A percentile compares a stretch with the other conserved stretches of the same genome.
These are phyloP conservation scores for Petromus typicus DNA, from an alignment of 2,113 vertebrate species.

Conservation along the genomic window DNA sequence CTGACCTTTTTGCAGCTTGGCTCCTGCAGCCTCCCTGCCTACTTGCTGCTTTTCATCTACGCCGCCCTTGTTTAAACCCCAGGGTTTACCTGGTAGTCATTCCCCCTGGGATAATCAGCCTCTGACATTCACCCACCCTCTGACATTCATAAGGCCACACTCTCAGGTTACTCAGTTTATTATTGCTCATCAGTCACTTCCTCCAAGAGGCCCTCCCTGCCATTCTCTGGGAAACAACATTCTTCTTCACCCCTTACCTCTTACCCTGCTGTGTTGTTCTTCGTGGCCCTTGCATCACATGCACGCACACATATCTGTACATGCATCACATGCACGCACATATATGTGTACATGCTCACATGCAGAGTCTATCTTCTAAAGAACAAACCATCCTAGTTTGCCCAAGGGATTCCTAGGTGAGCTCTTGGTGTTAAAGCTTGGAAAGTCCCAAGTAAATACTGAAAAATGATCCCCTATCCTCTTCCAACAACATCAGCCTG, in stretches of 20 bases:
- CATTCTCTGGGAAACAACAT: neutral
- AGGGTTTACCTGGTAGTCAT: neutral
- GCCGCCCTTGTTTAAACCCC: neutral
- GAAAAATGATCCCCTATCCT: neutral
- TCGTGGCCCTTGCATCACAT: neutral
- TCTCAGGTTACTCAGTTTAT: neutral
- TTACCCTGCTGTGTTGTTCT: neutral
- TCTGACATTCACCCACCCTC: neutral
- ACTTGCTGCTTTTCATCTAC: neutral
- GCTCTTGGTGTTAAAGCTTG: neutral
- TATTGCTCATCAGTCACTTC: neutral
- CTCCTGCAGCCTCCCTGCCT: neutral
- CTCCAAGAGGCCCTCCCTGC: neutral
- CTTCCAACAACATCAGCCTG: neutral
- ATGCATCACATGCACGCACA: neutral
- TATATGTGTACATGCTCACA: no score
- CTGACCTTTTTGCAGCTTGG: neutral
- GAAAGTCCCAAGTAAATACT: neutral
- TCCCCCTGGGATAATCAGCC: neutral
- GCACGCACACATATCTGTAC: no score
- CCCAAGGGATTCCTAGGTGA: neutral
- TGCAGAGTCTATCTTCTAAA: neutral
- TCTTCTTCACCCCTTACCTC: neutral
- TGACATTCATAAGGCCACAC: neutral
- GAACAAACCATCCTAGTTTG: neutral